phyloP scores from a whole-genome alignment of 2,797 vertebrate genomes.

The Sebastes oblongus region DNA sequence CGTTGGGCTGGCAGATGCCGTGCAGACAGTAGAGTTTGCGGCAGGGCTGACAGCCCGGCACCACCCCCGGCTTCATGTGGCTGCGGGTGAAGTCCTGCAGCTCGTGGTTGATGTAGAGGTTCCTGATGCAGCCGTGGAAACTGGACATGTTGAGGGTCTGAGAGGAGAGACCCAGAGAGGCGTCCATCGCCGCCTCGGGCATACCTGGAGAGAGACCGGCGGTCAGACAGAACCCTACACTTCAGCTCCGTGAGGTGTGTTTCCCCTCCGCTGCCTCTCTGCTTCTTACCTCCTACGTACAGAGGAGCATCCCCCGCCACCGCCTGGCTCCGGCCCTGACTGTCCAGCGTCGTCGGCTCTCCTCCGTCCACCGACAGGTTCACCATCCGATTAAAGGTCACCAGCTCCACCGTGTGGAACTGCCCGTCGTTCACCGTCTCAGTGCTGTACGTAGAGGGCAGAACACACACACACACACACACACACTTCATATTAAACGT shows the following conservation, averaged over 20 bases:
- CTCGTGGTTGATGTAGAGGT: slow-evolving; percentile 98
- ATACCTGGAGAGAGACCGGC: slow-evolving; percentile 48
- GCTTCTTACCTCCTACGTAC: slow-evolving; percentile 88
- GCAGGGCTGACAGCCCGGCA: slow-evolving; percentile 94
- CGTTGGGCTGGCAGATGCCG: slow-evolving; percentile 89
- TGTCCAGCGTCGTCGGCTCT: slow-evolving; percentile 89
- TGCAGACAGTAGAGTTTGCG: slow-evolving; percentile 91
- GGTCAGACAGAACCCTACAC: background rate
- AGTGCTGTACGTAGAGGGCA: slow-evolving; percentile 60
- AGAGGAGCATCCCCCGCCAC: slow-evolving; percentile 86
- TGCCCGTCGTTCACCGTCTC: slow-evolving; percentile 93
- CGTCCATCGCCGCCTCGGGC: slow-evolving; percentile 68
- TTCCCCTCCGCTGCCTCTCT: background rate
- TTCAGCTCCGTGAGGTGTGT: background rate
- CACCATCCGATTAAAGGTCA: slow-evolving; percentile 92
- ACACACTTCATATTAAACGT: background rate
- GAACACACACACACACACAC: too few relatives aligned
- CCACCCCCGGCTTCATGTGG: slow-evolving; percentile 93
- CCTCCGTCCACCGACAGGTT: slow-evolving; percentile 93
- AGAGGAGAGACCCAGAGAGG: slow-evolving; percentile 83
- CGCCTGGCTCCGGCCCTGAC: slow-evolving; percentile 83
- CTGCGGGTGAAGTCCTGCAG: slow-evolving; percentile 97
- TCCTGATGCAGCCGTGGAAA: slow-evolving; percentile 97
- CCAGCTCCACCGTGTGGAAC: slow-evolving; percentile 93
- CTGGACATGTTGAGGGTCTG: slow-evolving; percentile 90